Evolutionary conservation across 2,797 vertebrate species (phyloP).

Genomic region (Dallia pectoralis): DNA sequence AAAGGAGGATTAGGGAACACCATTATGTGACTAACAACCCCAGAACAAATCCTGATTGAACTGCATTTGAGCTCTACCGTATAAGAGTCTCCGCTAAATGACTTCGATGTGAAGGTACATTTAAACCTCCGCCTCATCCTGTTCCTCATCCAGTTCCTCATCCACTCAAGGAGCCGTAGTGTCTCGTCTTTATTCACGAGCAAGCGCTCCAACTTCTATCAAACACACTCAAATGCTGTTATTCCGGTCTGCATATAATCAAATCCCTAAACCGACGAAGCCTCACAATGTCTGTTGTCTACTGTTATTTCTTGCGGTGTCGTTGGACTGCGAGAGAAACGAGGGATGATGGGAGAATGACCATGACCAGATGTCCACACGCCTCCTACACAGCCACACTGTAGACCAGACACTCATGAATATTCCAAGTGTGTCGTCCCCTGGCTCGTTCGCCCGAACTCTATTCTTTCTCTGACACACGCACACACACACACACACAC

Average conservation of each 20-base stretch:
- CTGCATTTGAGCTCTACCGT: too few relatives aligned
- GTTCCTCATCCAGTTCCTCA: not conserved
- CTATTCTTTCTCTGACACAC: constrained; percentile 22
- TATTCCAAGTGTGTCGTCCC: not conserved
- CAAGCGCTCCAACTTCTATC: not conserved
- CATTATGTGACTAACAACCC: not conserved
- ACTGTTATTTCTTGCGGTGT: not conserved
- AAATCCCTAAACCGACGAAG: not conserved
- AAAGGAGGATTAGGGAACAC: not conserved
- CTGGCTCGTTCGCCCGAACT: not conserved
- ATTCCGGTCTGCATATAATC: not conserved
- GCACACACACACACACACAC: too few relatives aligned
- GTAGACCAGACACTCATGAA: not conserved
- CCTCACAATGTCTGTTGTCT: not conserved
- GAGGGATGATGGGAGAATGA: not conserved
- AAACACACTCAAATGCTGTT: not conserved
- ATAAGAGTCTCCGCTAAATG: too few relatives aligned
- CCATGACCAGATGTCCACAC: not conserved
- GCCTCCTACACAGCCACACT: not conserved
- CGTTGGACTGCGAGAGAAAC: not conserved
- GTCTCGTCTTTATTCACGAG: not conserved
- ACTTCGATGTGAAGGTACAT: not conserved
- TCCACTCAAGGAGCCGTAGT: not conserved
- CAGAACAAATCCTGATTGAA: not conserved
- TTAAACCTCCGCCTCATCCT: not conserved